Evolutionary conservation across 2,113 vertebrate genomes (phyloP), one percentile per base, ranked within the genome.

Genomic region (Podarcis raffonei): DNA sequence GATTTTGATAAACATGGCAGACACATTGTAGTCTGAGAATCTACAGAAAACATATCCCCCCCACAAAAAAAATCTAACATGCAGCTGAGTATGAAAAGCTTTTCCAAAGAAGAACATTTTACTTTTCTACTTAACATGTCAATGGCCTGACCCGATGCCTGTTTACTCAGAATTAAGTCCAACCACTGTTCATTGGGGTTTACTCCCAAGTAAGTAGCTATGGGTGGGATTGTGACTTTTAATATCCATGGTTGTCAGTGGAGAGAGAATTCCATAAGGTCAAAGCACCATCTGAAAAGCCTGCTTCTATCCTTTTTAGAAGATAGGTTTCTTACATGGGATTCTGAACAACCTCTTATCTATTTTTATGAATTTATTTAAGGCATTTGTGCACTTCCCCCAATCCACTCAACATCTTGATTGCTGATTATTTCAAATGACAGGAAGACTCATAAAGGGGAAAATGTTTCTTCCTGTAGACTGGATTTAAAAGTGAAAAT

Each of bases 31-130:
- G 20, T 2, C 0, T 42, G 39, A 18, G 79, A 69, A 87, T 22
- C 0, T 59, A 3, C 0, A 1, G 32, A 35, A 30, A 86, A 77
- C n/a, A n/a, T 30, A 3, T 59, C 74, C 5, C 35, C 25, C 2
- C 4, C 12, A 57, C 0, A 20, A 6, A 18, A 0, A 12, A 13
- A 20, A 4, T 9, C 1, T 25, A 1, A 1, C 0, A 5, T 42
- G 15, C 35, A 30, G 30, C 13, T 42, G n/a, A 83, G 4, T 23
- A 66, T 66, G 59, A 39, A 37, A 82, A 82, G 11, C 35, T 82
- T 65, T 23, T 42, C 37, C 16, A 25, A 27, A 42, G 22, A 42
- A 22, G 20, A 76, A 77, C 22, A 22, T 39, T 76, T 32, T 11
- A 35, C 15, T 57, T 57, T 32, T 62, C 16, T 22, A 48, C 42